A percentile compares a stretch with the other conserved stretches of the same genome.
Conservation (phyloP, 2,888 invertebrate species). For the Cryptophagus acutangulus region DNA sequence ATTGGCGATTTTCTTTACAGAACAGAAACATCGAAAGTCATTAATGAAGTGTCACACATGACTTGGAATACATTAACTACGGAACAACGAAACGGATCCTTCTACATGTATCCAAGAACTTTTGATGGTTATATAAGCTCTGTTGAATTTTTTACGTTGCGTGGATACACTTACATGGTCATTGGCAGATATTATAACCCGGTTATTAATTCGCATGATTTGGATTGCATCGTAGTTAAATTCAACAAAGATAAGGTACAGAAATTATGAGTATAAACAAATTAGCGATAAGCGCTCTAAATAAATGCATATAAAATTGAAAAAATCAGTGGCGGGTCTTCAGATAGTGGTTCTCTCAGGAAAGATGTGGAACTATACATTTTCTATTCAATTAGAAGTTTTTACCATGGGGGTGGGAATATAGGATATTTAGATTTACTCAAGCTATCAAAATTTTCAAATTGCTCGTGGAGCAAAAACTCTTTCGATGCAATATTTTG, state of each 20-base stretch:
- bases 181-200: conserved; percentile 40
- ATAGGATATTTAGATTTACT: too few species aligned
- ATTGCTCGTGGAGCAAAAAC: too few species aligned
- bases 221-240: conserved; percentile 35
- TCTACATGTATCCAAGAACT: conserved; percentile 24
- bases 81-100: conserved; percentile 23
- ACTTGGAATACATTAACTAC: conserved; percentile 32
- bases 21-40: conserved; percentile 20
- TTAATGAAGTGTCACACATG: conserved; percentile 34
- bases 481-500: too few species aligned
- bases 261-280: conserved; percentile 2
- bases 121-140: conserved; percentile 40
- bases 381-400: too few species aligned
- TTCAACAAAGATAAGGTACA: conserved; percentile 35
- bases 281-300: conserved; percentile 2
- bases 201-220: conserved; percentile 31
- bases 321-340: too few species aligned
- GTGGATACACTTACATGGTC: conserved; percentile 35
- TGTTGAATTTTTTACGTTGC: conserved; percentile 39
- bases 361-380: too few species aligned
- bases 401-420: too few species aligned
- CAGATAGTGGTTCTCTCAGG: too few species aligned
- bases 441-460: too few species aligned
- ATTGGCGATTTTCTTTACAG: conserved; percentile 19
- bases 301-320: too few species aligned